phyloP scores from a whole-genome alignment of 2,797 vertebrate species.

The Eulemur albifrons region DNA sequence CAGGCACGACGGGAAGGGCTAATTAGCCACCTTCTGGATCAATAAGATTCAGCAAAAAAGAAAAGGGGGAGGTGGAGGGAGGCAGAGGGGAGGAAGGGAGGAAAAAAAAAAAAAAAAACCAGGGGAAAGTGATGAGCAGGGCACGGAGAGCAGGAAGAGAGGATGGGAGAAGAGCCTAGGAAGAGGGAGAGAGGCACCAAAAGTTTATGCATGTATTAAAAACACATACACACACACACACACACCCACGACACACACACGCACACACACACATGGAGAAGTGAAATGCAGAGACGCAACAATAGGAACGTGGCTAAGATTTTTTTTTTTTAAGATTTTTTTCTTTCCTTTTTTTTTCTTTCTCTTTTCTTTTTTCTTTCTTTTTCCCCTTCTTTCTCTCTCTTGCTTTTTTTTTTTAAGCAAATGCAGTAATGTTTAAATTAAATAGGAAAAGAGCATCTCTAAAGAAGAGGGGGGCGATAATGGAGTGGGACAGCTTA shows the following conservation, averaged over 20 bases:
- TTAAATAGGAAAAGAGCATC: constrained; percentile 68
- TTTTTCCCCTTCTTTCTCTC: background rate
- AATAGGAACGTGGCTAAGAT: constrained; percentile 75
- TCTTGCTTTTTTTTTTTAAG: background rate
- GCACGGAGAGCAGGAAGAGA: constrained; percentile 78
- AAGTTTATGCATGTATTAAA: constrained; percentile 86
- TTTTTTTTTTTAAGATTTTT: constrained; percentile 61
- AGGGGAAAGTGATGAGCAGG: constrained; percentile 81
- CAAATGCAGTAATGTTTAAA: constrained; percentile 63
- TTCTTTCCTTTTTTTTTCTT: background rate
- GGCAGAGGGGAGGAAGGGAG: constrained; percentile 77
- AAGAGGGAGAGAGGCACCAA: constrained; percentile 87
- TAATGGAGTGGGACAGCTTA: constrained; percentile 69
- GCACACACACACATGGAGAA: constrained; percentile 52
- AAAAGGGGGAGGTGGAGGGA: constrained; percentile 80
- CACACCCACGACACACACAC: background rate
- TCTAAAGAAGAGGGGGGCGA: constrained; percentile 36
- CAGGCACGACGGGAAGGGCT: constrained; percentile 99
- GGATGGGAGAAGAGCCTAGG: constrained; percentile 83
- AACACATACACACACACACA: constrained; percentile 70
- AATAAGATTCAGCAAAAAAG: constrained; percentile 98
- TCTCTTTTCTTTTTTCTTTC: background rate
- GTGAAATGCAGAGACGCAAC: constrained; percentile 74
- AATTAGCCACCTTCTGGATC: constrained; percentile 99
- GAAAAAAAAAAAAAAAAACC: constrained; percentile 73